Conservation (phyloP, 2,888 invertebrate species). For the Papilio demoleus region DNA sequence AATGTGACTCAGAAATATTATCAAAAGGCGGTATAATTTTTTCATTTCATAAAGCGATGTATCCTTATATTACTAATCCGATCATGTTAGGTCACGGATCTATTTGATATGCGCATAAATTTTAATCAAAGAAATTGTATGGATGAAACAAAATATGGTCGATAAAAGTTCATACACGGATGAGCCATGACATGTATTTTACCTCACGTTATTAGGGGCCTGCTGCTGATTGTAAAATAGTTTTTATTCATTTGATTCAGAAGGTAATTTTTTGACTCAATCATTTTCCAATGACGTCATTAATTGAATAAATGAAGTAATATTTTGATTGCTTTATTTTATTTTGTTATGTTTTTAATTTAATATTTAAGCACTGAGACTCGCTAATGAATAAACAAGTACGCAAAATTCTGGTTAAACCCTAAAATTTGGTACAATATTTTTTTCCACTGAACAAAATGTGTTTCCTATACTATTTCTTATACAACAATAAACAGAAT, state of each 20-base stretch:
- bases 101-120: conserved; percentile 29
- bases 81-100: conserved; percentile 18
- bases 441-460: too few relatives aligned
- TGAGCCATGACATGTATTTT: conserved; percentile 17
- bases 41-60: conserved; percentile 1
- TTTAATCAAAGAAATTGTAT: conserved; percentile 13
- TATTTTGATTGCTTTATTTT: too few relatives aligned
- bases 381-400: too few relatives aligned
- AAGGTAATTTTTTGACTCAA: not conserved
- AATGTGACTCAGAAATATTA: not conserved
- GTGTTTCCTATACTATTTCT: too few relatives aligned
- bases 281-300: too few relatives aligned
- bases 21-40: conserved; percentile 3
- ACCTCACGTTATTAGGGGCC: conserved; percentile 21
- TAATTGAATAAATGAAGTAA: too few relatives aligned
- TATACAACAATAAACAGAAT: not conserved
- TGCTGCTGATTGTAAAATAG: not conserved
- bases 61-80: not conserved
- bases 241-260: not conserved
- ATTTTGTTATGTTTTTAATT: too few relatives aligned
- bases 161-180: conserved; percentile 15
- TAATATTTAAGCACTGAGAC: too few relatives aligned
- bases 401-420: too few relatives aligned
- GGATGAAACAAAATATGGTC: not conserved
- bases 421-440: too few relatives aligned